Conservation (phyloP, 2,113 vertebrate genomes). For the Tupaia chinensis region DNA sequence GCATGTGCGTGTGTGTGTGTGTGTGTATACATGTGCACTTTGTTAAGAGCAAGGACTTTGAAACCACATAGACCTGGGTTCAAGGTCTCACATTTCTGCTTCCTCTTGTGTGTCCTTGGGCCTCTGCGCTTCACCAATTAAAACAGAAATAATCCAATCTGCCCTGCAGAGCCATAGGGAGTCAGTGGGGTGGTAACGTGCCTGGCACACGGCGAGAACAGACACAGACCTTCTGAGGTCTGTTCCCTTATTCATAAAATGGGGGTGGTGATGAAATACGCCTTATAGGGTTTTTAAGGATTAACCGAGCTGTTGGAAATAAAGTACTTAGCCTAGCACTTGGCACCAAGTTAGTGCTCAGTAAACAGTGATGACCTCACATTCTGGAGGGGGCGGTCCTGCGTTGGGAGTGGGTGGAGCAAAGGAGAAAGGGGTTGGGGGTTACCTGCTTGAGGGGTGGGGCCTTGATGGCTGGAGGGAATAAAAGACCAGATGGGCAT, state of each 20-base stretch:
- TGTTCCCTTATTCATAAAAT: neutral
- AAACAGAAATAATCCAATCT: neutral
- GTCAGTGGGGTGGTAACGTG: neutral
- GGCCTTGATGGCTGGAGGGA: neutral
- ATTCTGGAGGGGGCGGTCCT: neutral
- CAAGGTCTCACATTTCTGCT: neutral
- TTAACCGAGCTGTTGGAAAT: neutral
- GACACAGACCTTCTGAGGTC: neutral
- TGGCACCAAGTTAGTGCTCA: neutral
- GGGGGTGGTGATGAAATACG: neutral
- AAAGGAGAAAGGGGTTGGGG: neutral
- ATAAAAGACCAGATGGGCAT: slow-evolving; percentile 17
- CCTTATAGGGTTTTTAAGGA: neutral
- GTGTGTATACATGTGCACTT: neutral
- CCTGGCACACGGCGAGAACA: neutral
- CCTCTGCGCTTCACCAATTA: neutral
- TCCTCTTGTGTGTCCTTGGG: neutral
- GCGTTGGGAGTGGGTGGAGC: neutral
- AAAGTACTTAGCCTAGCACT: neutral
- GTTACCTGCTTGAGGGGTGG: neutral
- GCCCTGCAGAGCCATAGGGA: neutral
- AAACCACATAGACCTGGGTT: slow-evolving; percentile 34
- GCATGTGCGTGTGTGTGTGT: neutral
- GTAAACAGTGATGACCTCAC: neutral
- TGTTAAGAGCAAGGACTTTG: slow-evolving; percentile 34